Evolutionary conservation across 2,888 invertebrate species (phyloP).

Genomic region (Dorcus hopei): DNA sequence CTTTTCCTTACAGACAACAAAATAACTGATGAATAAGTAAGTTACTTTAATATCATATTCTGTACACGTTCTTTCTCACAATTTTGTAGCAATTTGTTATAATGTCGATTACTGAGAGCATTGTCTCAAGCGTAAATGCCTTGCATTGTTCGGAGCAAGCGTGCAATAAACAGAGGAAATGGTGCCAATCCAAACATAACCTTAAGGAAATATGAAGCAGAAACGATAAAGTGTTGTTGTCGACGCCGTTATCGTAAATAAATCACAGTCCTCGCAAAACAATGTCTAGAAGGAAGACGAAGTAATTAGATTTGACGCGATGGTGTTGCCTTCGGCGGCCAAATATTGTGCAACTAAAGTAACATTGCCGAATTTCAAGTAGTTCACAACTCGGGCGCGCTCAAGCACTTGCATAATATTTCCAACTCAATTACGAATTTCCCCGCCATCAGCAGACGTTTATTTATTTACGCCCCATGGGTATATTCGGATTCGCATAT

Average conservation of each 20-base stretch:
- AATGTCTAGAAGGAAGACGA: constrained; percentile 26
- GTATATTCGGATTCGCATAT: constrained; percentile 20
- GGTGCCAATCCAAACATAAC: too few relatives aligned
- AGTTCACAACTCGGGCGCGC: constrained; percentile 19
- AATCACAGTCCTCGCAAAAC: constrained; percentile 29
- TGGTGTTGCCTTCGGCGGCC: constrained; percentile 20
- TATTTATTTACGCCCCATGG: constrained; percentile 25
- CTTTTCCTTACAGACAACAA: too few relatives aligned
- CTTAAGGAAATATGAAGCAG: too few relatives aligned
- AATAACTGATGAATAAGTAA: too few relatives aligned
- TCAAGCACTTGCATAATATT: constrained; percentile 27
- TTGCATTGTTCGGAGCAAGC: too few relatives aligned
- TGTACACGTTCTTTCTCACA: too few relatives aligned
- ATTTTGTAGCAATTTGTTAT: too few relatives aligned
- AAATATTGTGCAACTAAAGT: constrained; percentile 23
- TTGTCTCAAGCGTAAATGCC: too few relatives aligned
- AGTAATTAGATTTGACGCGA: constrained; percentile 23
- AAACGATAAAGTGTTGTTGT: too few relatives aligned
- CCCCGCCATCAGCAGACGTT: constrained; percentile 27
- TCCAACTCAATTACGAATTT: constrained; percentile 29
- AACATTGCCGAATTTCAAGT: constrained; percentile 21
- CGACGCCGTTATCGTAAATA: constrained; percentile 25
- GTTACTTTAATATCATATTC: too few relatives aligned
- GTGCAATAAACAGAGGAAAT: too few relatives aligned
- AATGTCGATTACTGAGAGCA: too few relatives aligned